Base-by-base conservation (phyloP, 2,797 vertebrate genomes). In the Crocodylus rhombifer region DNA sequence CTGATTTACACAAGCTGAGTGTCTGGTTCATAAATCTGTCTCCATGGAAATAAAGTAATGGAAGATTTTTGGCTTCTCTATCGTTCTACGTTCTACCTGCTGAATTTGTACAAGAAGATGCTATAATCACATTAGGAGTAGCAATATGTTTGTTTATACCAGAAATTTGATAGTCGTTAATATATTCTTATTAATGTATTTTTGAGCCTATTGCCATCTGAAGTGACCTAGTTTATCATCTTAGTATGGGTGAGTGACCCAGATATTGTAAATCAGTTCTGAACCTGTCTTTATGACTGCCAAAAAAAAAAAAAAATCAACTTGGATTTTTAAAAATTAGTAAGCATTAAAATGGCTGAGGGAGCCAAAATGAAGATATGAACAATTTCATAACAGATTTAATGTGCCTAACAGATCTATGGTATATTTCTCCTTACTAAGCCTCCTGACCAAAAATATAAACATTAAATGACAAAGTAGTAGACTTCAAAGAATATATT, bases 31-130 rank as follows among this genome's bases (percentile, higher is more conserved):
- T 80, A 86, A 90, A 73, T 86, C 78, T 80, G 21, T 76, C 82
- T 87, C 57, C 14, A 33, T 84, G 91, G 82, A 91, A 87, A 84
- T 78, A 55, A 92, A 87, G 71, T 90, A 80, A 87, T 82, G 58
- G 62, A 77, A 89, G 64, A 16, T 26, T 73, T 92, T 95, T 88
- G 36, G 15, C 76, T 79, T 77, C 65, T 90, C 88, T 86, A 84
- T 92, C 90, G 18, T 86, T 92, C 91, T 61, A 30, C 65, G 16
- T 77, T 62, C 78, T 80, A 81, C 56, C 74, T 42, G 7, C 1
- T 0, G 6, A 71, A 60, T 86, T 74, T 64, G 56, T 85, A 89
- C 88, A 92, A 92, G 79, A 82, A 92, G 8, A 69, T 74, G 62
- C 62, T 14, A 30, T 57, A 93, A 4, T 73, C 5, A 14, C n/a